Base-by-base conservation (phyloP, 2,888 invertebrate genomes). In the Polia nebulosa region DNA sequence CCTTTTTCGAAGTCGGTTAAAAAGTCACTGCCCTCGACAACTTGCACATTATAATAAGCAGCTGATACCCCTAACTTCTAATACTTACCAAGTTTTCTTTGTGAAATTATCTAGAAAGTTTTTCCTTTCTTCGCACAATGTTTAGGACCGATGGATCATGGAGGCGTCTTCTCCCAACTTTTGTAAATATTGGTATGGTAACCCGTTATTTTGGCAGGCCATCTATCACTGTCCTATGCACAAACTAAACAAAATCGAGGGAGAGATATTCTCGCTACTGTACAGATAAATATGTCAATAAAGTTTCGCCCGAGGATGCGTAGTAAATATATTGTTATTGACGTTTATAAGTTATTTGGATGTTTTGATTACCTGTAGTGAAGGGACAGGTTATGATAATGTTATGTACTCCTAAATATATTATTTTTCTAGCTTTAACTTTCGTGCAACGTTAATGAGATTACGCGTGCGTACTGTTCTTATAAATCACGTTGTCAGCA, bases 161-260 rank as follows among this genome's bases (percentile, higher is more conserved):
- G 84, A 58, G 76, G 70, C 77, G 74, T 83, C 85, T 80, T 82
- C 75, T 69, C 77, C 66, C 52, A 83, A 89, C 79, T 90, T 89
- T 87, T 83, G 88, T 88, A 90, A 90, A 90, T 90, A 89, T 91
- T 91, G 88, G 86, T 84, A 82, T 77, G 82, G 82, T 82, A 89
- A 89, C 89, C 88, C 88, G 87, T 90, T 91, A 88, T 88, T 88
- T 88, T 83, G 82, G 82, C 76, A 81, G 83, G 84, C 89, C 87
- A 91, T 91, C 88, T 89, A 90, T 92, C 92, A 91, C 83, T 87
- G 91, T 90, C 91, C 83, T 63, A 81, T 79, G 80, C 90, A 90
- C 87, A 83, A 85, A 83, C 85, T 87, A 85, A 74, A 73, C 83
- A 88, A 89, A 87, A 87, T 84, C 79, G 74, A 75, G 77, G 65